These are phyloP conservation scores for Arenicola marina DNA, from an alignment of 2,888 invertebrate genomes.

Conservation along the genomic window DNA sequence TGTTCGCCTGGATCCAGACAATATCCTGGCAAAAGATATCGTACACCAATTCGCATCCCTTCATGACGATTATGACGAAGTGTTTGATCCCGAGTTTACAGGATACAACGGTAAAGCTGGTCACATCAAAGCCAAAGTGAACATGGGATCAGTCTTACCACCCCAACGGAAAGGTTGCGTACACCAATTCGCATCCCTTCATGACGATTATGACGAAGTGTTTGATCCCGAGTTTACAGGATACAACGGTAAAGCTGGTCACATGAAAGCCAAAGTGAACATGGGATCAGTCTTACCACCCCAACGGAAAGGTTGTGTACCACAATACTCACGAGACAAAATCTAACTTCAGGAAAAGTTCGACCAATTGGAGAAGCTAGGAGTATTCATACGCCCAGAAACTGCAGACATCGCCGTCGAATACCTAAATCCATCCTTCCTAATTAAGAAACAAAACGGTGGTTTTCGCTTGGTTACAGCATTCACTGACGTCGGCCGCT, in stretches of 20 bases:
- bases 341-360: slow-evolving; percentile 16
- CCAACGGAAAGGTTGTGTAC: no score
- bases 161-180: slow-evolving; percentile 21
- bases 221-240: no score
- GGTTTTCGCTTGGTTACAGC: slow-evolving; percentile 5
- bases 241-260: no score
- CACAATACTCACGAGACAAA: slow-evolving; percentile 14
- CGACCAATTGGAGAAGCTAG: slow-evolving; percentile 11
- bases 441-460: background rate
- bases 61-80: slow-evolving; percentile 1
- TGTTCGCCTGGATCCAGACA: background rate
- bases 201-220: no score
- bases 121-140: background rate
- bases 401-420: slow-evolving; percentile 8
- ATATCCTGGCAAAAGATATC: background rate
- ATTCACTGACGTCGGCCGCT: slow-evolving; percentile 13
- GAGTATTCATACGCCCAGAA: slow-evolving; percentile 13
- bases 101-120: slow-evolving; percentile 5
- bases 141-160: slow-evolving; percentile 10
- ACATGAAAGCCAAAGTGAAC: no score
- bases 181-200: no score
- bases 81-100: background rate
- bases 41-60: background rate
- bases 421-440: slow-evolving; percentile 8
- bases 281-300: no score